Evolutionary conservation across 2,888 invertebrate species (phyloP).

Genomic region (Caenorhabditis becei): DNA sequence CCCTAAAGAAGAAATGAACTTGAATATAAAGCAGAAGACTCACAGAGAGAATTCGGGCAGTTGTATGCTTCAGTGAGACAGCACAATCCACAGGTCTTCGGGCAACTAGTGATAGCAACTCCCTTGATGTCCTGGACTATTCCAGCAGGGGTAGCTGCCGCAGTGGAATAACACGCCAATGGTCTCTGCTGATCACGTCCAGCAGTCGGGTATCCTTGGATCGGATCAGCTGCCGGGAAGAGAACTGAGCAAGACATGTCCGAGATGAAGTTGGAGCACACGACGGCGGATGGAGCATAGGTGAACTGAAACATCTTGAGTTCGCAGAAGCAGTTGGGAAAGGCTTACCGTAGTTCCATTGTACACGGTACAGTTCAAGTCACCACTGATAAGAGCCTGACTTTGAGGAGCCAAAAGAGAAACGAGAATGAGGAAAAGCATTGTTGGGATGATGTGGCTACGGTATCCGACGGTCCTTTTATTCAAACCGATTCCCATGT

Average conservation of each 20-base stretch:
- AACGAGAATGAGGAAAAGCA: constrained; percentile 19
- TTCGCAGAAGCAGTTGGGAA: no score
- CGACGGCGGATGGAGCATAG: constrained; percentile 27
- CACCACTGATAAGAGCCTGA: constrained; percentile 23
- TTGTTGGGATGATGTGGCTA: neutral
- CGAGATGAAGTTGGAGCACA: constrained; percentile 34
- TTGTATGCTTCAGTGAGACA: constrained; percentile 55
- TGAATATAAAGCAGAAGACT: neutral
- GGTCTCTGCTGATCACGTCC: constrained; percentile 16
- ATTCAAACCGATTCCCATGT: neutral
- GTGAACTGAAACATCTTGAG: constrained; percentile 40
- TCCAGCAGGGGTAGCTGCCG: constrained; percentile 24
- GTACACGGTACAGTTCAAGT: constrained; percentile 37
- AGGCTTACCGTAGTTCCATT: constrained; percentile 43
- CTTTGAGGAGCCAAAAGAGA: constrained; percentile 34
- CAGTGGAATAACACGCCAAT: constrained; percentile 23
- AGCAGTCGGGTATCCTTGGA: constrained; percentile 30
- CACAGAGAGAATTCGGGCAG: constrained; percentile 53
- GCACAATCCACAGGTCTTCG: constrained; percentile 65
- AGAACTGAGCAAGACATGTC: constrained; percentile 21
- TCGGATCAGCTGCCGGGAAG: constrained; percentile 15
- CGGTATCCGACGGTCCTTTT: neutral
- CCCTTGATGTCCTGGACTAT: constrained; percentile 36
- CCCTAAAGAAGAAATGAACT: constrained; percentile 8
- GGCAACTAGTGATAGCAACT: constrained; percentile 42